Percentiles rank a stretch among this genome's conserved stretches.
phyloP scores from a whole-genome alignment of 2,113 vertebrate species.

The Dasyurus viverrinus region DNA sequence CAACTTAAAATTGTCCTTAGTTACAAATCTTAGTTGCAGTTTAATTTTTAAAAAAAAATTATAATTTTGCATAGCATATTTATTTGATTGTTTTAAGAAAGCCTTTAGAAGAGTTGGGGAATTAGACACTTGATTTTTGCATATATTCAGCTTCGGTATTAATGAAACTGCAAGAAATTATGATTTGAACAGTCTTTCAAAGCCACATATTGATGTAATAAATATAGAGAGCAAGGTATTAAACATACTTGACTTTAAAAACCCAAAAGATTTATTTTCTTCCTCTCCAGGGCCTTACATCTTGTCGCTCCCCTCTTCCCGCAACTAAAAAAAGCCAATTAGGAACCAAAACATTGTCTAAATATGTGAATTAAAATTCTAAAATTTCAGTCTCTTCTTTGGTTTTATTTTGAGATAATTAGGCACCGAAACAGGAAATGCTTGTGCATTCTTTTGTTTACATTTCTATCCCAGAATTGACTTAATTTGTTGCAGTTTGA shows the following conservation, averaged over 20 bases:
- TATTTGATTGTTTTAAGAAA: background rate
- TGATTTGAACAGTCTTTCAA: background rate
- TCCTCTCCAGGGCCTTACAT: background rate
- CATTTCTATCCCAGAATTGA: background rate
- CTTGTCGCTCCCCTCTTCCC: too few relatives aligned
- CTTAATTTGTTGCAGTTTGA: background rate
- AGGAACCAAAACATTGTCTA: background rate
- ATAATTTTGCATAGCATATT: background rate
- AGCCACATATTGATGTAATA: background rate
- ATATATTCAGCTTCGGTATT: background rate
- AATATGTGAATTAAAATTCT: background rate
- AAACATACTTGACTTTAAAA: background rate
- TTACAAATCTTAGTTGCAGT: background rate
- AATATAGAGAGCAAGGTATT: background rate
- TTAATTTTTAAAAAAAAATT: background rate
- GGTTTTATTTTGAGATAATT: background rate
- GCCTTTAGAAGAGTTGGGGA: background rate
- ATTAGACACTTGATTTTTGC: background rate
- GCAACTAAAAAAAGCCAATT: background rate
- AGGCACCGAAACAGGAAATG: background rate
- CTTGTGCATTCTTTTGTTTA: background rate
- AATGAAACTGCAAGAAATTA: background rate
- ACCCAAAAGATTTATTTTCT: background rate
- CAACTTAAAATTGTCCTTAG: background rate
- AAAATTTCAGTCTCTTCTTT: background rate